Conservation (phyloP, 2,113 vertebrate species). For the Pterocles gutturalis region DNA sequence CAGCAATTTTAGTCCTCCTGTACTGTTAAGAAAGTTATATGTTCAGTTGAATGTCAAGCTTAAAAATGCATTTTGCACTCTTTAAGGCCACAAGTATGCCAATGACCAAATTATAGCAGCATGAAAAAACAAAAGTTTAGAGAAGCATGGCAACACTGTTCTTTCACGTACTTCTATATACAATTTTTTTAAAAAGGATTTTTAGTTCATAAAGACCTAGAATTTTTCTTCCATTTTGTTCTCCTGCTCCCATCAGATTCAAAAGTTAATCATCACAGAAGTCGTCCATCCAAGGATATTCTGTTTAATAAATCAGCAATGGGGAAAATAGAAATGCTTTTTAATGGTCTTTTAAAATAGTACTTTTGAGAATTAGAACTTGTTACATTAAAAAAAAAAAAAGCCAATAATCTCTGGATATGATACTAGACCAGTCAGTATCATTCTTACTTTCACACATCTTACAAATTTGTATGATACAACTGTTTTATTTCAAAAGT, state of each 20-base stretch:
- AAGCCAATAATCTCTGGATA: not conserved
- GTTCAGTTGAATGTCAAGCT: not conserved
- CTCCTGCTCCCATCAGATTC: not conserved
- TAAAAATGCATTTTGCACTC: not conserved
- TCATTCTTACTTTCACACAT: not conserved
- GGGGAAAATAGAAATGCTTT: not conserved
- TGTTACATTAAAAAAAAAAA: not conserved
- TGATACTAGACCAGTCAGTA: not conserved
- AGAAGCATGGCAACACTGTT: not conserved
- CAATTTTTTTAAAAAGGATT: not conserved
- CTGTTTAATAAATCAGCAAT: not conserved
- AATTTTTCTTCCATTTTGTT: conserved; percentile 1
- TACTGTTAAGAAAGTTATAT: not conserved
- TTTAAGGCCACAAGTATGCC: not conserved
- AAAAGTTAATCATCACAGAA: not conserved
- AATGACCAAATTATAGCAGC: not conserved
- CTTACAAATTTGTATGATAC: not conserved
- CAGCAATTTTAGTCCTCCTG: not conserved
- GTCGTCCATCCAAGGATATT: not conserved
- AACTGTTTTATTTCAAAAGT: not conserved
- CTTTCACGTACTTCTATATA: not conserved
- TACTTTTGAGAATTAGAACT: not conserved
- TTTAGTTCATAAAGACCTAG: not conserved
- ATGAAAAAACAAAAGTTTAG: not conserved
- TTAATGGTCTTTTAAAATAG: not conserved